phyloP scores from a whole-genome alignment of 1,140 invertebrate species.

The Riptortus pedestris region DNA sequence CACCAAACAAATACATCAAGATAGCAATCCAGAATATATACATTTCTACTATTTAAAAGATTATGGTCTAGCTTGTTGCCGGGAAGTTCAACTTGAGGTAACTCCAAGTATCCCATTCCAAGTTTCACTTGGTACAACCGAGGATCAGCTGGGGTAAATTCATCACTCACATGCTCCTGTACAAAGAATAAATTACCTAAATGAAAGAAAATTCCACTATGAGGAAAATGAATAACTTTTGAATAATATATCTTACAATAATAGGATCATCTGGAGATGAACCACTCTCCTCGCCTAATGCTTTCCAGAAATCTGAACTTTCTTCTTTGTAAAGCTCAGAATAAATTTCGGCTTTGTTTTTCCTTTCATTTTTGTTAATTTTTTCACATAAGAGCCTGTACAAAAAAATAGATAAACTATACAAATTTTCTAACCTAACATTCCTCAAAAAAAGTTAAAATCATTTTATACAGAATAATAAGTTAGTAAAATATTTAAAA shows the following conservation, averaged over 20 bases:
- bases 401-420: slow-evolving; percentile 25
- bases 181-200: slow-evolving; percentile 25
- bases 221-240: too few relatives aligned
- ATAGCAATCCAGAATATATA: slow-evolving; percentile 94
- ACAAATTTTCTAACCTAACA: too few relatives aligned
- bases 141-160: slow-evolving; percentile 65
- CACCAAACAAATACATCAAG: slow-evolving; percentile 97
- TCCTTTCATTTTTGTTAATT: slow-evolving; percentile 97
- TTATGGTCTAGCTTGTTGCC: slow-evolving; percentile 61
- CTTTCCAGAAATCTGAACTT: slow-evolving; percentile 71
- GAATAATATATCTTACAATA: slow-evolving; percentile 30
- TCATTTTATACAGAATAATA: too few relatives aligned
- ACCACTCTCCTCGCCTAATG: slow-evolving; percentile 47
- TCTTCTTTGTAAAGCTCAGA: slow-evolving; percentile 75
- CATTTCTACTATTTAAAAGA: slow-evolving; percentile 81
- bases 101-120: slow-evolving; percentile 96
- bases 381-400: slow-evolving; percentile 86
- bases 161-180: slow-evolving; percentile 68
- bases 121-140: slow-evolving; percentile 88
- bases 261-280: slow-evolving; percentile 34
- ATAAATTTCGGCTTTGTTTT: slow-evolving; percentile 85
- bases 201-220: too few relatives aligned
- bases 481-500: too few relatives aligned
- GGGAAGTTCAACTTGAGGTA: slow-evolving; percentile 86
- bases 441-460: too few relatives aligned